These are phyloP conservation scores for Neoaliturus tenellus DNA, from an alignment of 2,888 invertebrate species.

Conservation along the genomic window DNA sequence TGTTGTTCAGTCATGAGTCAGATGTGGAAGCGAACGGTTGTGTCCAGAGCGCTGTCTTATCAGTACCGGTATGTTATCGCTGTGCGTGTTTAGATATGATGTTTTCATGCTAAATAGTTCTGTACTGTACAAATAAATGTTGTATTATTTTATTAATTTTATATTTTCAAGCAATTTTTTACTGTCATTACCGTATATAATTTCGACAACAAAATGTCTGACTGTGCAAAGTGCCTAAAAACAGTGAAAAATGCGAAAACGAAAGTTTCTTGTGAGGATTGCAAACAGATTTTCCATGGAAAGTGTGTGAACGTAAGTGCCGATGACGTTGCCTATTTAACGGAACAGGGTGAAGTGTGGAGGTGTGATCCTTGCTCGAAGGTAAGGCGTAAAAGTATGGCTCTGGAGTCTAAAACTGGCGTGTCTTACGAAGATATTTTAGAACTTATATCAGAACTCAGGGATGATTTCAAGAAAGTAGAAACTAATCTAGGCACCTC, in stretches of 20 bases:
- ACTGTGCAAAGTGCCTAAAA: neutral
- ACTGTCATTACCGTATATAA: no score
- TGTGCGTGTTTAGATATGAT: neutral
- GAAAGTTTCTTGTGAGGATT: conserved; percentile 12
- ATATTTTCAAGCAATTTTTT: neutral
- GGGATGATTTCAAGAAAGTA: conserved; percentile 2
- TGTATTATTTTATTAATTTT: neutral
- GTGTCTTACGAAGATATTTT: conserved; percentile 28
- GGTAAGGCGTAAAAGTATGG: conserved; percentile 16
- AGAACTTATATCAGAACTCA: neutral
- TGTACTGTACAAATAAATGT: neutral
- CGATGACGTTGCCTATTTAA: neutral
- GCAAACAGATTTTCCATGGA: conserved; percentile 8
- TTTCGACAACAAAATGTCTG: no score
- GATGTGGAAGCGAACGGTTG: no score
- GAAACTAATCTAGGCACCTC: conserved; percentile 22
- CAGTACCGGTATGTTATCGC: no score
- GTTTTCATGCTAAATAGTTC: neutral
- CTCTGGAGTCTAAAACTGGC: neutral
- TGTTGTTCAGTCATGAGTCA: no score
- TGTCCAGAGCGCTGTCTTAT: no score
- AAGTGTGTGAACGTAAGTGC: conserved; percentile 9
- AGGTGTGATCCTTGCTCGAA: neutral
- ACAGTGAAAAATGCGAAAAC: neutral
- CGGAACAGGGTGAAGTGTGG: conserved; percentile 28